phyloP scores from a whole-genome alignment of 2,888 invertebrate genomes.

The Andrena trimmerana region DNA sequence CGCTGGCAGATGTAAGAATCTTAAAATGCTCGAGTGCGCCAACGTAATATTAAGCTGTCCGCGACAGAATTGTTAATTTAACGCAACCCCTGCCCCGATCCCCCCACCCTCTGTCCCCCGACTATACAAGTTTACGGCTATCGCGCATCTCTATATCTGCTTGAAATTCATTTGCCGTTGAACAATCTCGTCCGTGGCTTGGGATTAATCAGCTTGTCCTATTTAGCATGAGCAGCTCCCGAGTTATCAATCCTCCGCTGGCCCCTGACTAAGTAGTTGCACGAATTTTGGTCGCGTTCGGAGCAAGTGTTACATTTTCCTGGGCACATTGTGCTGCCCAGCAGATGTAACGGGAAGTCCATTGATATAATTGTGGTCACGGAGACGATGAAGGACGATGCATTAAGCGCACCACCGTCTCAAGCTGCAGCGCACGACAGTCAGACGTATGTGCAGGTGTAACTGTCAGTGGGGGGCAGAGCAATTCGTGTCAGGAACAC shows the following conservation, averaged over 20 bases:
- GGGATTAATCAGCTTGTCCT: slow-evolving; percentile 2
- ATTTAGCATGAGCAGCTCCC: not conserved
- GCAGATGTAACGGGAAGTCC: slow-evolving; percentile 17
- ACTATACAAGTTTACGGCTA: too few relatives aligned
- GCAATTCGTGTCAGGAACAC: slow-evolving; percentile 55
- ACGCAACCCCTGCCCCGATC: too few relatives aligned
- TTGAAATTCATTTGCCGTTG: too few relatives aligned
- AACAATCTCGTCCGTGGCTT: not conserved
- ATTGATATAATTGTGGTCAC: slow-evolving; percentile 35
- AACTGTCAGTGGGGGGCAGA: slow-evolving; percentile 55
- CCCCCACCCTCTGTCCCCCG: too few relatives aligned
- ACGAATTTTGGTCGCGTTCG: not conserved
- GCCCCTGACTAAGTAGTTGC: not conserved
- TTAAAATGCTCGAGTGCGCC: too few relatives aligned
- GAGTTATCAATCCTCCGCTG: not conserved
- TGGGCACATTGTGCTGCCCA: not conserved
- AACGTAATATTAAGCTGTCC: too few relatives aligned
- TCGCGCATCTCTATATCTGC: too few relatives aligned
- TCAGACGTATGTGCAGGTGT: slow-evolving; percentile 61
- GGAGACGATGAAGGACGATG: slow-evolving; percentile 59
- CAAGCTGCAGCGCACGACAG: slow-evolving; percentile 56
- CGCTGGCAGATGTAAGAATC: too few relatives aligned
- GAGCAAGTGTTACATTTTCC: slow-evolving; percentile 9
- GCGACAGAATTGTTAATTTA: too few relatives aligned
- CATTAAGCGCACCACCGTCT: slow-evolving; percentile 45